Evolutionary conservation across 2,797 vertebrate genomes (phyloP).

Genomic region (Peromyscus aztecus): DNA sequence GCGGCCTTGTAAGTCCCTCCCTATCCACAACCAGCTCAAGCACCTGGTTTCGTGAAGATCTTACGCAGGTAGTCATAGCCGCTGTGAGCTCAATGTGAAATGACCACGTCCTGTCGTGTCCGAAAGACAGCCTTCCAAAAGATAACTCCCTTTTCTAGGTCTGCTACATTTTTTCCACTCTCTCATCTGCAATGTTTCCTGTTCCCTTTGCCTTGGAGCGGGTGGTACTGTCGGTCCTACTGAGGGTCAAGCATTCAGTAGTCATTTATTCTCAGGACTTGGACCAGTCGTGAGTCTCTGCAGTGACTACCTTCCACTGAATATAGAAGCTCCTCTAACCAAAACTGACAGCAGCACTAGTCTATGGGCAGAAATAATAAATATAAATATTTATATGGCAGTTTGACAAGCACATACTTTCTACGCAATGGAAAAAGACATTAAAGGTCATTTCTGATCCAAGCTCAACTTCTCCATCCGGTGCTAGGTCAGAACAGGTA

Average conservation of each 20-base stretch:
- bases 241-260: not conserved
- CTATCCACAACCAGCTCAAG: not conserved
- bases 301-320: not conserved
- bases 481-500: not conserved
- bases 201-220: not conserved
- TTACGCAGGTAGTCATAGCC: not conserved
- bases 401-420: not conserved
- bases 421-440: not conserved
- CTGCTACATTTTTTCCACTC: too few species aligned
- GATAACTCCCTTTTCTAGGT: not conserved
- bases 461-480: not conserved
- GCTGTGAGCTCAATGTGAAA: not conserved
- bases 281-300: not conserved
- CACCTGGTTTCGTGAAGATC: not conserved
- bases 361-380: not conserved
- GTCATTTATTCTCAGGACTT: not conserved
- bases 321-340: not conserved
- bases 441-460: slow-evolving; percentile 23
- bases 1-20: not conserved
- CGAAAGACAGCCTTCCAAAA: not conserved
- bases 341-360: not conserved
- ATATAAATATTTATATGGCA: not conserved
- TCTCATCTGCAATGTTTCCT: not conserved
- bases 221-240: not conserved
- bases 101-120: not conserved